Evolutionary conservation across 2,797 vertebrate genomes (phyloP).

Genomic region (Lithobates sylvaticus): DNA sequence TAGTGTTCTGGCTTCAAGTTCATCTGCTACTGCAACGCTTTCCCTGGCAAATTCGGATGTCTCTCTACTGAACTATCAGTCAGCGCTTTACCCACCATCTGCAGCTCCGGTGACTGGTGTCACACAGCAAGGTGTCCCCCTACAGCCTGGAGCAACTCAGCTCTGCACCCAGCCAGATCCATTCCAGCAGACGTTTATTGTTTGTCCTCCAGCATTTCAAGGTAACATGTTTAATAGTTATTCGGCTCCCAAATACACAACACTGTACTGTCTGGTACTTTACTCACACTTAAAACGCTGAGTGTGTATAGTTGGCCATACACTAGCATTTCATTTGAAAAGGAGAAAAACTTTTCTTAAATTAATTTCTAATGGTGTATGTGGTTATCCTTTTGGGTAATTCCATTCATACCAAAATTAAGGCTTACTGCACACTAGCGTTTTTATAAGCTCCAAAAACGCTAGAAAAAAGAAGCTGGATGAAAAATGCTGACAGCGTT

Average conservation of each 20-base stretch:
- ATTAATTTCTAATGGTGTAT: too few species aligned
- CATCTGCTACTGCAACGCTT: slow-evolving; percentile 91
- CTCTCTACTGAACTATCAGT: slow-evolving; percentile 93
- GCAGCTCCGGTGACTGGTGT: slow-evolving; percentile 94
- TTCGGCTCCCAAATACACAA: not conserved
- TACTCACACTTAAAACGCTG: too few species aligned
- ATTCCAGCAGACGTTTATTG: slow-evolving; percentile 97
- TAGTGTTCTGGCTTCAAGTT: slow-evolving; percentile 83
- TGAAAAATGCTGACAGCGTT: too few species aligned
- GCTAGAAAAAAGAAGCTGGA: too few species aligned
- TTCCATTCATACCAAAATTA: too few species aligned
- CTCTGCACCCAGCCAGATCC: slow-evolving; percentile 94
- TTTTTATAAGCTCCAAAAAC: too few species aligned
- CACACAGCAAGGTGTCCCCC: slow-evolving; percentile 89
- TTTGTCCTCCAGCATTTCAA: slow-evolving; percentile 96
- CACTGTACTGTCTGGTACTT: too few species aligned
- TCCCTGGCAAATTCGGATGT: slow-evolving; percentile 92
- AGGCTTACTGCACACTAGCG: too few species aligned
- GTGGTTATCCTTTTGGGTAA: too few species aligned
- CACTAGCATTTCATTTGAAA: too few species aligned
- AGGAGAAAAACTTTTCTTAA: too few species aligned
- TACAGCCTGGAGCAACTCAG: slow-evolving; percentile 92
- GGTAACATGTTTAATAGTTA: slow-evolving; percentile 75
- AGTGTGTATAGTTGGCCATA: too few species aligned
- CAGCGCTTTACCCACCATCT: slow-evolving; percentile 93